Percentiles rank a stretch among this genome's conserved stretches.
These are phyloP conservation scores for Antheraea mylitta DNA, from an alignment of 1,140 invertebrate species.

Conservation along the genomic window DNA sequence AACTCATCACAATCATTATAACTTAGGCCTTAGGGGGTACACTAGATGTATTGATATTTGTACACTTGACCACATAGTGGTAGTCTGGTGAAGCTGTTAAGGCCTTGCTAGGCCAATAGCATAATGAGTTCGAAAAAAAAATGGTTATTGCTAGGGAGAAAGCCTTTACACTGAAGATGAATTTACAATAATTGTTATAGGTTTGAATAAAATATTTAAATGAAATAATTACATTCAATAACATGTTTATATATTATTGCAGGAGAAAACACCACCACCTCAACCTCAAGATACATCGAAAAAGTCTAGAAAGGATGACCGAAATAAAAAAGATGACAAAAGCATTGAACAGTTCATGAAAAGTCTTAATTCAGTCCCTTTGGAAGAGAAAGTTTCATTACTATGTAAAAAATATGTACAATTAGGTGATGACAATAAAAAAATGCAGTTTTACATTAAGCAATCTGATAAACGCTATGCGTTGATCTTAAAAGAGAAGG, in stretches of 20 bases:
- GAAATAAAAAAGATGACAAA: slow-evolving; percentile 80
- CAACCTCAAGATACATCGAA: slow-evolving; percentile 43
- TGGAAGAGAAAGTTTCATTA: slow-evolving; percentile 87
- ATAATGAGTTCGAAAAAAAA: no score
- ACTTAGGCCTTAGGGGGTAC: no score
- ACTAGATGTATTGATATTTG: no score
- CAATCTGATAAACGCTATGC: slow-evolving; percentile 83
- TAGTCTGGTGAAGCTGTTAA: no score
- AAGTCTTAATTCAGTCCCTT: slow-evolving; percentile 82
- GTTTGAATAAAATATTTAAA: no score
- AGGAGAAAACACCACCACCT: slow-evolving; percentile 46
- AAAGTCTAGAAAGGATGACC: slow-evolving; percentile 42
- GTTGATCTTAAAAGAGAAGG: slow-evolving; percentile 87
- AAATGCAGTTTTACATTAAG: slow-evolving; percentile 83
- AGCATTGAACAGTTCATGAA: slow-evolving; percentile 86
- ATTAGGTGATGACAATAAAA: slow-evolving; percentile 87
- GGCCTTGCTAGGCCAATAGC: no score
- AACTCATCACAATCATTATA: no score
- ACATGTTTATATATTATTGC: slow-evolving; percentile 12
- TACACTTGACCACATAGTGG: no score
- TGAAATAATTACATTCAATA: background rate
- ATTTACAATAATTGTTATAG: no score
- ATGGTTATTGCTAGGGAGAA: no score
- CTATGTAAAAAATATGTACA: slow-evolving; percentile 88
- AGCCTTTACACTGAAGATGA: no score